Evolutionary conservation across 35 echinoderm and acorn worm genomes (phyloP).

Genomic region (Ophiothrix spiculata): DNA sequence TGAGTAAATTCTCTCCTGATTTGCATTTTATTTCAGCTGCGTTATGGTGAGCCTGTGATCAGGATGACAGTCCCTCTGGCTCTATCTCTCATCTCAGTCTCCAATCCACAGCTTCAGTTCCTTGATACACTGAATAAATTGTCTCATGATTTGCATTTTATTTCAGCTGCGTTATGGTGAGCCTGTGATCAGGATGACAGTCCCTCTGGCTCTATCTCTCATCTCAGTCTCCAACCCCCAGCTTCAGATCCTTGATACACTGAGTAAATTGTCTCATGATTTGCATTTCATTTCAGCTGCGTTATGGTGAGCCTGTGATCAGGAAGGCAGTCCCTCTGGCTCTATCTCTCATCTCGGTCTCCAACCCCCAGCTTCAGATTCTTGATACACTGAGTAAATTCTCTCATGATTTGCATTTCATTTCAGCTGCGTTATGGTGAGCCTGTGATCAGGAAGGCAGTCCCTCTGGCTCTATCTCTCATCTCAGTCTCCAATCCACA

Average conservation of each 20-base stretch:
- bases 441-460: conserved; percentile 84
- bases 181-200: not conserved
- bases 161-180: no score
- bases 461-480: conserved; percentile 76
- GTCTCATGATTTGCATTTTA: no score
- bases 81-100: no score
- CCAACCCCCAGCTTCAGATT: conserved; percentile 95
- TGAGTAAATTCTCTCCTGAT: conserved; percentile 99
- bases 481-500: conserved; percentile 96
- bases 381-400: conserved; percentile 98
- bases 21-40: no score
- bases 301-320: conserved; percentile 97
- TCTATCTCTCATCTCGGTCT: conserved; percentile 83
- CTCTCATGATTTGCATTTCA: conserved; percentile 97
- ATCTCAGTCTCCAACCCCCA: conserved; percentile 94
- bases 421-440: conserved; percentile 97
- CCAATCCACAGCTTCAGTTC: not conserved
- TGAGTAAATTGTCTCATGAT: conserved; percentile 99
- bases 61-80: no score
- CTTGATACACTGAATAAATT: not conserved
- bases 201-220: not conserved
- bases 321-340: conserved; percentile 79
- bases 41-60: no score
- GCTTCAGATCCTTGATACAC: conserved; percentile 93
- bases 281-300: no score